Conservation (phyloP, 2,797 vertebrate genomes). For the Sebastes hubbsi region DNA sequence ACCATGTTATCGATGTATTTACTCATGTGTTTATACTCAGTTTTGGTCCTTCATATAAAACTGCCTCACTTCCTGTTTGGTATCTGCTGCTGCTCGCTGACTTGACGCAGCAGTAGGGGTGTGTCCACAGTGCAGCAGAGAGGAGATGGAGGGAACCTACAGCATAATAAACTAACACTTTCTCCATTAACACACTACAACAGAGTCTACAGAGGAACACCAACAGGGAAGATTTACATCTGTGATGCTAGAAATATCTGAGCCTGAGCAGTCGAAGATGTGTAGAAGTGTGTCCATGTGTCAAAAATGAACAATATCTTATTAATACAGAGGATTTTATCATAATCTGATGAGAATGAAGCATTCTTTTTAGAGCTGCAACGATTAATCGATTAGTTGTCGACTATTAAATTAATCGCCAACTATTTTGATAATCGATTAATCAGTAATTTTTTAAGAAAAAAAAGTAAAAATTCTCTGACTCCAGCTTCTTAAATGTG, state of each 20-base stretch:
- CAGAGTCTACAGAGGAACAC: not conserved
- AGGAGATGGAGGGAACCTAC: constrained; percentile 22
- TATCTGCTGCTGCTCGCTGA: constrained; percentile 1
- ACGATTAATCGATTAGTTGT: too few species aligned
- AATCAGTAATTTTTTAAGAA: too few species aligned
- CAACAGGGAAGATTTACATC: not conserved
- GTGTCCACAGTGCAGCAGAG: constrained; percentile 67
- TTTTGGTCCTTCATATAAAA: not conserved
- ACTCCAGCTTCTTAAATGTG: too few species aligned
- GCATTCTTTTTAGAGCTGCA: too few species aligned
- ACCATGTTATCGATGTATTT: not conserved
- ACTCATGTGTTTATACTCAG: not conserved
- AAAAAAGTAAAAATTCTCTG: too few species aligned
- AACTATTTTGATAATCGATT: too few species aligned
- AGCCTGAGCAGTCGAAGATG: too few species aligned
- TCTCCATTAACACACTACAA: not conserved
- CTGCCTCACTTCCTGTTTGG: constrained; percentile 47
- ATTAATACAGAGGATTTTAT: not conserved
- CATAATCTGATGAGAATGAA: not conserved
- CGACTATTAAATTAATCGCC: too few species aligned
- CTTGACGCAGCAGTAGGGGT: constrained; percentile 56
- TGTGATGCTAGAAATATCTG: not conserved
- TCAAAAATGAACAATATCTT: not conserved
- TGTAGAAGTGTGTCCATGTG: not conserved
- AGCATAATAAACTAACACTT: not conserved